Base-by-base conservation (phyloP, 2,888 invertebrate genomes). In the Parthenolecanium corni region DNA sequence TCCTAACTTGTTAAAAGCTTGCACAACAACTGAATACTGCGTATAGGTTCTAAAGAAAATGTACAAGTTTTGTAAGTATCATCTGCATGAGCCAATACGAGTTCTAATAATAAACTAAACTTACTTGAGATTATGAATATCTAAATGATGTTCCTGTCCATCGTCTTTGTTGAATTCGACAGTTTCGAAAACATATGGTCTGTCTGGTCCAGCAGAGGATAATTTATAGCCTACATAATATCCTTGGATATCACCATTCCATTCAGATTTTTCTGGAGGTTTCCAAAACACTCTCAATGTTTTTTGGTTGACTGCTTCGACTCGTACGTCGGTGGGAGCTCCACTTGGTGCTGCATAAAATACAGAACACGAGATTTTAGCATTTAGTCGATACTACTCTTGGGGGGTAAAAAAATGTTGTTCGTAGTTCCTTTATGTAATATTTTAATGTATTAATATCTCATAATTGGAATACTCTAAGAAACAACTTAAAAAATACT, bases 11-110 rank as follows among this genome's bases (percentile, higher is more conserved):
- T 95, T 96, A 74, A 90, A 94, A 0, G 91, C 92, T 76, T 93
- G 93, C 9, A 94, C 90, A 20, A 94, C 92, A 21, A 94, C 87
- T n/a, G 91, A 85, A 76, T 95, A 95, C 74, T 92, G 91, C 0
- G 93, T 94, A 77, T 94, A 95, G 0, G 91, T 93, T 72, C 84
- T 85, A 71, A 68, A 71, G 73, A 42, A 42, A 42, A 14, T 18
- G 44, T 11, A 14, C 6, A 38, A 42, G 38, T 14, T 11, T 38
- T 38, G 38, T 11, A 11, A n/a, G n/a, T n/a, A 31, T 31, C 31
- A 31, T 31, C 4, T n/a, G 31, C 9, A 31, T 31, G 31, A 31
- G 44, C 44, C 44, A 44, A 18, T 31, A 31, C 9, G 31, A 9
- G 31, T 31, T 31, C 16, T 18, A 3, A 9, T 9, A 6, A 9